Evolutionary conservation across 2,797 vertebrate genomes (phyloP), one percentile per base, ranked within the genome.

Genomic region (Rachycentron canadum): DNA sequence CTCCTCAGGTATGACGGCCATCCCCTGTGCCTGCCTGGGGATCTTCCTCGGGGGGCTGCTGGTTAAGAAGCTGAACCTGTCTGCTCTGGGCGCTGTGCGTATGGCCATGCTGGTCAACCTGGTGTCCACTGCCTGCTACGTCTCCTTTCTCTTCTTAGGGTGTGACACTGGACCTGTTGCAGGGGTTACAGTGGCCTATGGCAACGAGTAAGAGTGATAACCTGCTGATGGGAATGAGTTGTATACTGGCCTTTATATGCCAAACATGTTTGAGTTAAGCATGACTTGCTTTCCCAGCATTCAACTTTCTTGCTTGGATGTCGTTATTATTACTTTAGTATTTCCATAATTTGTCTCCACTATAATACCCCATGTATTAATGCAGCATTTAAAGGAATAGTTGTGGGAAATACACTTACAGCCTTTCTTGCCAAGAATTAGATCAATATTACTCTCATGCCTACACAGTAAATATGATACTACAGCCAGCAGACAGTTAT

Each of bases 81-180:
- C 97, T 0, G 97, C 98, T 19, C 94, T 99, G 49, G 98, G 98
- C 11, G 98, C 98, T 32, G 97, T 99, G 69, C 96, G 96, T 60
- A 99, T 99, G 98, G 98, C 98, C 88, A 99, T 99, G 97, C 83
- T 98, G 47, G 98, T 99, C 91, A 99, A 99, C 91, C 93, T 99
- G 89, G 96, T 99, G 82, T 99, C 98, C 93, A 99, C 98, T 0
- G 97, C 97, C 77, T 99, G 98, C 93, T 99, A 99, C 0, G 96
- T 99, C 82, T 99, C 98, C 13, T 99, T 99, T 85, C 97, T 99
- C 47, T 99, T 99, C 94, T 91, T 99, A 88, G 98, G 98, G 63
- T 99, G 98, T 1, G 97, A 99, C 92, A 99, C 97, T 0, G 98
- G 97, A 40, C 98, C 98, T 17, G 98, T 99, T 56, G 98, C 98